These are phyloP conservation scores for Lordiphosa collinella DNA, from an alignment of 1,140 invertebrate genomes.

Conservation along the genomic window DNA sequence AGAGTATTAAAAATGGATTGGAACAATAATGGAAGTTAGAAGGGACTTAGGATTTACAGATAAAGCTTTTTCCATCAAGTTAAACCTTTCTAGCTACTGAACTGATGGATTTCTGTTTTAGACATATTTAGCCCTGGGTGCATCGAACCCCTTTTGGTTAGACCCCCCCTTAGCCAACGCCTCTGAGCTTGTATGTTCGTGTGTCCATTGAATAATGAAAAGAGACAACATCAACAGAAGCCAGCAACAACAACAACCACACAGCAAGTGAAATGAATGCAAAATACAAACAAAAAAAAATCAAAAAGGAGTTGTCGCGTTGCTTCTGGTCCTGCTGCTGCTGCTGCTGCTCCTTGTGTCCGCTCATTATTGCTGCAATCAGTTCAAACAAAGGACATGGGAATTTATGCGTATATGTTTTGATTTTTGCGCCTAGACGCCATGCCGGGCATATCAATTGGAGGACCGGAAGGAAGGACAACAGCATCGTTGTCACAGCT, in stretches of 20 bases:
- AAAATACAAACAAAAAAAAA: constrained; percentile 19
- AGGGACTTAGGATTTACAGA: no score
- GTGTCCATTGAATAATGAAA: neutral
- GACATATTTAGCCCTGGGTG: no score
- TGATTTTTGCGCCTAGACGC: constrained; percentile 63
- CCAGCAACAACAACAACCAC: constrained; percentile 21
- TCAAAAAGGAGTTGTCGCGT: constrained; percentile 2
- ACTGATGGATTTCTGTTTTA: no score
- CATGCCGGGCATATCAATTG: constrained; percentile 66
- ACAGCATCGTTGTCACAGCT: constrained; percentile 18
- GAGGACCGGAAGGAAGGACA: constrained; percentile 7
- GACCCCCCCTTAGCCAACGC: no score
- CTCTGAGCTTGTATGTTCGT: no score
- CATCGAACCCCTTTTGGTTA: no score
- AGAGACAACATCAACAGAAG: constrained; percentile 1
- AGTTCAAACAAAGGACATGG: constrained; percentile 41
- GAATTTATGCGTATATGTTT: constrained; percentile 62
- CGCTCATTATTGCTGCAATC: constrained; percentile 73
- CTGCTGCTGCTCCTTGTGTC: constrained; percentile 20
- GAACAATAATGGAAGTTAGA: no score
- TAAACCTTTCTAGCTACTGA: no score
- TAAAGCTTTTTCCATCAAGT: no score
- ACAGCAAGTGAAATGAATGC: constrained; percentile 35
- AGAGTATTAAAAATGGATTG: no score
- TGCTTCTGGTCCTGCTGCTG: constrained; percentile 9